Base-by-base conservation (phyloP, 1,140 invertebrate species). In the Drosophila subobscura region DNA sequence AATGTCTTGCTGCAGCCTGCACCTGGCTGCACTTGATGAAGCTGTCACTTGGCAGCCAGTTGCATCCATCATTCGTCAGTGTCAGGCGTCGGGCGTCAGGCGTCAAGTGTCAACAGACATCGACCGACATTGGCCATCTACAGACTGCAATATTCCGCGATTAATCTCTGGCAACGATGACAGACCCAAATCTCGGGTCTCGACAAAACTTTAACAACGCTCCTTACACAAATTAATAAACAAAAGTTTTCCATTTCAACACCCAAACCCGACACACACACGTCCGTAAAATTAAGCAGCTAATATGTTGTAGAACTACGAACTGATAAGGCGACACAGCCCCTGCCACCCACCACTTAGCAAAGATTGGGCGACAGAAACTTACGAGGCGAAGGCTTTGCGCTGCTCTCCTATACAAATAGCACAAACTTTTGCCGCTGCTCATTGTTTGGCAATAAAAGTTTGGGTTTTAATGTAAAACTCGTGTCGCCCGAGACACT, bases 401-500 rank as follows among this genome's bases (percentile, higher is more conserved):
- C 16, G 0, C 16, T 20, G 16, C 16, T 37, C 12, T 85, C 68
- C 83, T 88, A 88, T 78, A 88, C 83, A 85, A 88, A 88, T 83
- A 88, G 64, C 51, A 44, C 41, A 81, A 85, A 85, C 57, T 85
- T 85, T 85, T 67, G 27, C 27, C 6, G 27, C 27, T 37, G 49
- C 50, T 49, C 33, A 47, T 41, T 52, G 47, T 75, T 47, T 44
- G 68, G 57, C 63, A 66, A 63, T 60, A 67, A 88, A 85, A 88
- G 64, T 85, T 85, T 85, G 22, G 64, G 83, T 64, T 81, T 77
- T 88, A 81, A 88, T 85, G 81, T 83, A 88, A 88, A 85, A 85
- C 80, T 81, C 74, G 68, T 88, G 80, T 85, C 74, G 72, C 59
- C 49, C 66, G 64, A 40, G 27, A 44, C 4, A 20, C 6, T 2